Evolutionary conservation across 2,888 invertebrate genomes (phyloP).

Genomic region (Sphinx pinastri): DNA sequence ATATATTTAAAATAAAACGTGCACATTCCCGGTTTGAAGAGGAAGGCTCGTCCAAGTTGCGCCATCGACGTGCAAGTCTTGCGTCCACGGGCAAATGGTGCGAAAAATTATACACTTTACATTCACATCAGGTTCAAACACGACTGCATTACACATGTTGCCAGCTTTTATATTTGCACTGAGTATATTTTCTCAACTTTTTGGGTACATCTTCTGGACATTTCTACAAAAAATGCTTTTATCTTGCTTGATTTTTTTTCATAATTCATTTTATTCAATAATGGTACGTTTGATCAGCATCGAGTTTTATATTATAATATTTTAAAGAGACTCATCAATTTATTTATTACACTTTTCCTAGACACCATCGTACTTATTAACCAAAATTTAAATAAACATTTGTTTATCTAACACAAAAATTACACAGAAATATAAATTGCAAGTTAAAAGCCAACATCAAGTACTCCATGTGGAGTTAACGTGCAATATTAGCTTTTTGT

Average conservation of each 20-base stretch:
- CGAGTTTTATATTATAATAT: background rate
- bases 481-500: conserved; percentile 29
- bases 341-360: too few relatives aligned
- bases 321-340: too few relatives aligned
- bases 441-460: background rate
- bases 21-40: background rate
- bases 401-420: background rate
- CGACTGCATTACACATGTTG: conserved; percentile 40
- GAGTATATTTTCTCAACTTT: conserved; percentile 7
- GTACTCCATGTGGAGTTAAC: conserved; percentile 3
- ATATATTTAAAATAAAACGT: background rate
- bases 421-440: background rate
- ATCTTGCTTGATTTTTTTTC: background rate
- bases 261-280: background rate
- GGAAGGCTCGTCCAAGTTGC: conserved; percentile 24
- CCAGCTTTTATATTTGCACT: conserved; percentile 20
- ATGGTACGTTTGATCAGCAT: too few relatives aligned
- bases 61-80: conserved; percentile 18
- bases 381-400: too few relatives aligned
- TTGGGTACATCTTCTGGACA: background rate
- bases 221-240: background rate
- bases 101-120: conserved; percentile 70
- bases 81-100: conserved; percentile 66
- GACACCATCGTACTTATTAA: too few relatives aligned
- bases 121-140: conserved; percentile 39